These are phyloP conservation scores for Netelia melanura DNA, from an alignment of 2,888 invertebrate genomes.

Conservation along the genomic window DNA sequence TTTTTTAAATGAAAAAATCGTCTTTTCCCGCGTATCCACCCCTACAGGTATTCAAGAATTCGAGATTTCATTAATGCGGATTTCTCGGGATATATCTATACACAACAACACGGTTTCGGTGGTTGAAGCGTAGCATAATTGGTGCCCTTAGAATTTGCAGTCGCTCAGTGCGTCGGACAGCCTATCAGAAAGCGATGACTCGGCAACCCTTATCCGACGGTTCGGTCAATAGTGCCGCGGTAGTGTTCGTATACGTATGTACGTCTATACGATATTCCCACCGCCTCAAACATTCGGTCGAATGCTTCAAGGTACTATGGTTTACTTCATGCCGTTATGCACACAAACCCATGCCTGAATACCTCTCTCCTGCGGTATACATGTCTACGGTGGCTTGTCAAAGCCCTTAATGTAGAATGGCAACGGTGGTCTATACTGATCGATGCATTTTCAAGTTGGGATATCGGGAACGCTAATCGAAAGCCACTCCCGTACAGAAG, in stretches of 20 bases:
- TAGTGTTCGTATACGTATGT: conserved; percentile 13
- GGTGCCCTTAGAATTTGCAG: conserved; percentile 65
- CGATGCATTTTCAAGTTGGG: conserved; percentile 26
- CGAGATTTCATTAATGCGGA: background rate
- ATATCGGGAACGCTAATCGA: background rate
- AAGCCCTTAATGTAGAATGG: conserved; percentile 35
- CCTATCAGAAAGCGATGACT: conserved; percentile 53
- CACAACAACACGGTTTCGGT: background rate
- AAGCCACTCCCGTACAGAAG: background rate
- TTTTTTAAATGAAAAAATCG: background rate
- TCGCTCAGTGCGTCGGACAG: conserved; percentile 65
- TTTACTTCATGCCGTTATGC: conserved; percentile 32
- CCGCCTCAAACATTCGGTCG: conserved; percentile 33
- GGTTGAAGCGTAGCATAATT: conserved; percentile 46
- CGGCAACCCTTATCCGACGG: conserved; percentile 46
- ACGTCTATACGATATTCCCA: conserved; percentile 8
- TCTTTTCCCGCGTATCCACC: no score
- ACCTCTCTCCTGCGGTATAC: conserved; percentile 2
- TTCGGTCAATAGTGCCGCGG: conserved; percentile 47
- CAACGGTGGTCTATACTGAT: conserved; percentile 20
- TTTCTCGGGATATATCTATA: background rate
- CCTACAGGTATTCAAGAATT: background rate
- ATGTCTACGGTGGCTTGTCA: conserved; percentile 30
- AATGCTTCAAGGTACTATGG: conserved; percentile 27
- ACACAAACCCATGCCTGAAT: conserved; percentile 33